Conservation (phyloP, 37 sponge, comb jelly and placozoan genomes). For the Crambe crambe region DNA sequence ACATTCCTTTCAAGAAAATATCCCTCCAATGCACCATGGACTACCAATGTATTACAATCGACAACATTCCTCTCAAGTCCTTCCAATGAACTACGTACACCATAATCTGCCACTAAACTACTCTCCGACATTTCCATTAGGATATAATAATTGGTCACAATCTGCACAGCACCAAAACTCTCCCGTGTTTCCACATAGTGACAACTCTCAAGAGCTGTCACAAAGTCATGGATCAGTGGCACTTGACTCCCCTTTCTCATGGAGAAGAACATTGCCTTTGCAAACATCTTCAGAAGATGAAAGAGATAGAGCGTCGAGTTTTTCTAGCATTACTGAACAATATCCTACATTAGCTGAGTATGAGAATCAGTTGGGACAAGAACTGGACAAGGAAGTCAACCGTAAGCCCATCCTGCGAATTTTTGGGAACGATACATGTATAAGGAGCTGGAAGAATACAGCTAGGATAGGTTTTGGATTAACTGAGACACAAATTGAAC, state of each 20-base stretch:
- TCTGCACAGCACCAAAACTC: background rate
- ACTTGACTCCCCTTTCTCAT: too few species aligned
- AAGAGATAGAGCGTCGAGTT: background rate
- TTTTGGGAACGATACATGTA: background rate
- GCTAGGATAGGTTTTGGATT: background rate
- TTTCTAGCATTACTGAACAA: too few species aligned
- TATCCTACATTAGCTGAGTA: background rate
- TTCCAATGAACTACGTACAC: too few species aligned
- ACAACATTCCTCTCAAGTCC: too few species aligned
- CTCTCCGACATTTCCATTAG: too few species aligned
- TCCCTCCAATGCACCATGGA: too few species aligned
- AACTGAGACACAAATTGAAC: background rate
- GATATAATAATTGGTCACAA: background rate
- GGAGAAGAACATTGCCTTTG: too few species aligned
- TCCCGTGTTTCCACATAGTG: background rate
- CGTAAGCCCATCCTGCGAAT: too few species aligned
- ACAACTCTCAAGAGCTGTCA: background rate
- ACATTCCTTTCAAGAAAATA: background rate
- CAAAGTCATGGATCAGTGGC: background rate
- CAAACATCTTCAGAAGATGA: background rate
- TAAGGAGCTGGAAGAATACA: background rate
- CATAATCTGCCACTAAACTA: too few species aligned
- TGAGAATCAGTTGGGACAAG: background rate
- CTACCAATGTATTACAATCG: too few species aligned
- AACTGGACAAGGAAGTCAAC: background rate